Base-by-base conservation (phyloP, 2,797 vertebrate species). In the Siniperca undulata region DNA sequence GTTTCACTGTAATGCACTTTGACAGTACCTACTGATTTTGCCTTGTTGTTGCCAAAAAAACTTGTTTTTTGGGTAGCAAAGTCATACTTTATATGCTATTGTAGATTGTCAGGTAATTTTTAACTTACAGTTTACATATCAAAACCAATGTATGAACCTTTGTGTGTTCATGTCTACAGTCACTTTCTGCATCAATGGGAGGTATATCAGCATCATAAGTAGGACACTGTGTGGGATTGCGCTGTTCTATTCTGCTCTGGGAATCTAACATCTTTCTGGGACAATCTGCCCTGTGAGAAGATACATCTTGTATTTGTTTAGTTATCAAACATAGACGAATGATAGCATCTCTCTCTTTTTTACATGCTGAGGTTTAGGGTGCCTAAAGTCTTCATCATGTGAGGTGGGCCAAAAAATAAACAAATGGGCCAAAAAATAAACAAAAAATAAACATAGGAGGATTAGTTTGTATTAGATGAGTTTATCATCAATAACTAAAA, bases 181-280 rank as follows among this genome's bases (percentile, higher is more conserved):
- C 52, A 71, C 46, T 48, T 65, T 70, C 56, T 74, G 73, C 20
- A 58, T 84, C 56, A 71, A 60, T 80, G 12, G 17, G 56, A 80
- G 40, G 20, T 84, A 80, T 77, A 76, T 83, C 68, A 70, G 74
- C 27, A 60, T 79, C 58, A 50, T 34, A 89, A 88, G 50, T 84
- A 83, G 88, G 73, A 77, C 78, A 78, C 66, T 77, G 66, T 82
- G 73, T 71, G 76, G 2, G 58, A 64, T 50, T 80, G 64, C 44
- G 58, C 40, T 59, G 42, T 68, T 78, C 42, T 68, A 24, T 60
- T 84, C 83, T 81, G 75, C 65, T 79, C 72, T 68, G 83, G 78
- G 74, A 81, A 61, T 73, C 66, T 38, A 27, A 50, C 80, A 79
- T 85, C 42, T 88, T 88, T 89, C 85, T 82, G 82, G 81, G 75